Conservation (phyloP, 2,113 vertebrate genomes). For the Gobiocypris rarus region DNA sequence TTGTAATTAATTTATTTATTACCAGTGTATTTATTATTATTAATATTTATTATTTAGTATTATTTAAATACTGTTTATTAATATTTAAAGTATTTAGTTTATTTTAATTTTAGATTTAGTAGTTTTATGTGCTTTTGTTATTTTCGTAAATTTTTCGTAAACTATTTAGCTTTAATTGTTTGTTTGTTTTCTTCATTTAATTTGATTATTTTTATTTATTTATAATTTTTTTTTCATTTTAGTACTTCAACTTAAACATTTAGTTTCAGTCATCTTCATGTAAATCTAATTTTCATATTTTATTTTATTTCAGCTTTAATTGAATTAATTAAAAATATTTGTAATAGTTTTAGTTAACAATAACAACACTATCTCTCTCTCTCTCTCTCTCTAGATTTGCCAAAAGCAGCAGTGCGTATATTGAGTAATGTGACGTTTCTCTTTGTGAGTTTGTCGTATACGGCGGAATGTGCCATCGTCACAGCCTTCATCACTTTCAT, state of each 20-base stretch:
- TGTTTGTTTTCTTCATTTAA: too few species aligned
- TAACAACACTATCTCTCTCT: background rate
- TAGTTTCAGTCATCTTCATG: background rate
- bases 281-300: too few species aligned
- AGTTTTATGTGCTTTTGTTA: background rate
- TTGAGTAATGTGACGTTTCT: conserved; percentile 99
- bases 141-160: background rate
- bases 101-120: background rate
- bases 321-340: background rate
- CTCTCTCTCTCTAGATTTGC: conserved; percentile 83
- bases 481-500: conserved; percentile 99
- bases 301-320: background rate
- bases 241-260: background rate
- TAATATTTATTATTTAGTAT: background rate
- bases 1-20: background rate
- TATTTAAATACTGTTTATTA: background rate
- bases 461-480: conserved; percentile 98
- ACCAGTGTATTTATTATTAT: too few species aligned
- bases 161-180: background rate
- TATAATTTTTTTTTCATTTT: background rate
- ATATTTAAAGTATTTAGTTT: too few species aligned
- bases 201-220: too few species aligned
- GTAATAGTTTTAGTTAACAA: background rate
- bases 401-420: conserved; percentile 95
- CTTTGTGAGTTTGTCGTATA: conserved; percentile 99